Base-by-base conservation (phyloP, 35 echinoderm and acorn worm species). In the Holothuria glaberrima region DNA sequence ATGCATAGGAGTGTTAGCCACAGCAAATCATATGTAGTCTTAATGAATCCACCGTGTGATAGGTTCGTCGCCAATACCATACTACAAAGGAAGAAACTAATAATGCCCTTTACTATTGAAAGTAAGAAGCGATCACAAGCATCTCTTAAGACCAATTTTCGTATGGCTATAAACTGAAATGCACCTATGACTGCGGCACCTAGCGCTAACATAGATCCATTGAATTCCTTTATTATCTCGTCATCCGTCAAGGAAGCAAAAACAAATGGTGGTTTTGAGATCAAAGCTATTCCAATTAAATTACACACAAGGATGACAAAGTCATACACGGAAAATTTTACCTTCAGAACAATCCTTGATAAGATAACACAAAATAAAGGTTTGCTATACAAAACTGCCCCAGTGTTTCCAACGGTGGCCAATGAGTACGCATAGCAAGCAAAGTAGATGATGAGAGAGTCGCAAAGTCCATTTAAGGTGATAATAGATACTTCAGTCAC, bases 301-400 rank as follows among this genome's bases (percentile, higher is more conserved):
- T 76, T 76, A 45, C 34, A 34, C 19, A 76, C 24, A 38, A 76
- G 35, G 9, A 76, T 21, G 14, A 45, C 35, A 10, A 25, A 12
- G 17, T 76, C 72, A 22, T 24, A 45, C 0, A 18, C 24, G 46
- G 32, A 14, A 45, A 41, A 76, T 45, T 34, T 34, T 22, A 45
- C 72, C 13, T 76, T 41, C 34, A 76, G 36, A 4, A 76, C 9
- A 36, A 41, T 9, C 10, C 41, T 76, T 20, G 34, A 34, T 13
- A 76, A 76, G 36, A 76, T 18, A 5, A 33, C 72, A 10, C 34
- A 76, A 31, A 76, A 76, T 9, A 76, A 25, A 18, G 72, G 72
- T 21, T 76, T 76, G 9, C 34, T 76, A 22, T 76, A 76, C 17
- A 76, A 44, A 44, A 76, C 41, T 12, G 72, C 72, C 24, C 72